Conservation (phyloP, 2,113 vertebrate species). For the Podocnemis expansa region DNA sequence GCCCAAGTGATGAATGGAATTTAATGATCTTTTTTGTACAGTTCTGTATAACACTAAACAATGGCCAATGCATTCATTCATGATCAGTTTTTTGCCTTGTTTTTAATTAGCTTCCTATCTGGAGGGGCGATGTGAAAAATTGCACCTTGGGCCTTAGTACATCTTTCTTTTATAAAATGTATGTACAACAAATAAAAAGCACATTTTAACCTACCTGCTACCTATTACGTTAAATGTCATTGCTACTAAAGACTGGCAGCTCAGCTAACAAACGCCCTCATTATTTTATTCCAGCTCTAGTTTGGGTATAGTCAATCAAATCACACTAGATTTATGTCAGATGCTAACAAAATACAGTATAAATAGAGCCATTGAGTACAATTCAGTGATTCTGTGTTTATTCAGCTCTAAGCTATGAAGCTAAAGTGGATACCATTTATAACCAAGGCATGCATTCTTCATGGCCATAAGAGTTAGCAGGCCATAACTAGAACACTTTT, state of each 20-base stretch:
- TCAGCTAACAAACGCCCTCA: conserved; percentile 64
- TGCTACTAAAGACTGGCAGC: conserved; percentile 69
- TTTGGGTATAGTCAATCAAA: conserved; percentile 72
- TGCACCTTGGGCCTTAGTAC: conserved; percentile 48
- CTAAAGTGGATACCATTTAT: conserved; percentile 76
- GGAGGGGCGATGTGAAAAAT: conserved; percentile 64
- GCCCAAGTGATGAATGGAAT: conserved; percentile 75
- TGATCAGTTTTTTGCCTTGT: conserved; percentile 67
- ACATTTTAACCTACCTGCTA: conserved; percentile 72
- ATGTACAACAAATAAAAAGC: conserved; percentile 73
- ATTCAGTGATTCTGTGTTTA: conserved; percentile 74
- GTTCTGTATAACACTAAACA: conserved; percentile 75
- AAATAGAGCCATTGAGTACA: conserved; percentile 73
- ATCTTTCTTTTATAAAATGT: conserved; percentile 75
- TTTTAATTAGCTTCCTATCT: conserved; percentile 74
- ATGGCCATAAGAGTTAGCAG: conserved; percentile 71
- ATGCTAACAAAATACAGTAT: conserved; percentile 76
- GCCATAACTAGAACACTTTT: conserved; percentile 67
- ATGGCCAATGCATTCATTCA: conserved; percentile 68
- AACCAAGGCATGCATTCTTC: conserved; percentile 72
- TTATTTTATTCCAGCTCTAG: conserved; percentile 70
- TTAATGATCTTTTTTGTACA: conserved; percentile 77
- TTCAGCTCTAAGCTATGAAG: conserved; percentile 70
- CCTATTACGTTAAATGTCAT: conserved; percentile 71
- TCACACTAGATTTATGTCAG: conserved; percentile 70